A percentile compares a stretch with the other conserved stretches of the same genome.
Evolutionary conservation across 2,888 invertebrate genomes (phyloP).

Genomic region (Seira sanloemensis): DNA sequence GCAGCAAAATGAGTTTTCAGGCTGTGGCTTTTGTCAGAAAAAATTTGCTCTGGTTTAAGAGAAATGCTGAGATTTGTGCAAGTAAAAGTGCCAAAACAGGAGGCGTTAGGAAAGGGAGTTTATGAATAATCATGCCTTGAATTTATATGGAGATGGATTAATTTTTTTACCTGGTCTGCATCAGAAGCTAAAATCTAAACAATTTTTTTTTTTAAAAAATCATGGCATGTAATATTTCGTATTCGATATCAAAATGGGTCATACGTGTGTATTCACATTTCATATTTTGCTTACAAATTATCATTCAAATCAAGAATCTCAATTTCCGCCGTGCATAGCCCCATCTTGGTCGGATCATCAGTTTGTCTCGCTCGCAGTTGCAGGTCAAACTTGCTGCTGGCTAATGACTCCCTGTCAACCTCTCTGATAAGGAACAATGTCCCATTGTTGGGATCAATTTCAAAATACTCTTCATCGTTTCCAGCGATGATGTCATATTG

Average conservation of each 20-base stretch:
- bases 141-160: no score
- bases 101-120: no score
- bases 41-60: constrained; percentile 46
- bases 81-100: neutral
- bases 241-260: no score
- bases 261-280: no score
- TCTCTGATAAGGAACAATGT: constrained; percentile 86
- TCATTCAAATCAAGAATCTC: constrained; percentile 88
- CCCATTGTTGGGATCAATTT: constrained; percentile 85
- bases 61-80: neutral
- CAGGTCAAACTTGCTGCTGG: constrained; percentile 76
- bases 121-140: no score
- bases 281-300: constrained; percentile 79
- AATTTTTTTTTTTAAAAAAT: no score
- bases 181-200: constrained; percentile 87
- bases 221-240: neutral
- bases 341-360: constrained; percentile 86
- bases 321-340: constrained; percentile 84
- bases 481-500: constrained; percentile 88
- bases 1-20: constrained; percentile 17
- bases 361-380: constrained; percentile 83
- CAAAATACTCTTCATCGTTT: constrained; percentile 86
- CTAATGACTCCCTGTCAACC: constrained; percentile 84
- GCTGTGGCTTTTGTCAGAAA: neutral
- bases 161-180: constrained; percentile 79